Percentiles rank a stretch among this genome's conserved stretches.
Conservation (phyloP, 2,113 vertebrate genomes). For the Catagonus wagneri region DNA sequence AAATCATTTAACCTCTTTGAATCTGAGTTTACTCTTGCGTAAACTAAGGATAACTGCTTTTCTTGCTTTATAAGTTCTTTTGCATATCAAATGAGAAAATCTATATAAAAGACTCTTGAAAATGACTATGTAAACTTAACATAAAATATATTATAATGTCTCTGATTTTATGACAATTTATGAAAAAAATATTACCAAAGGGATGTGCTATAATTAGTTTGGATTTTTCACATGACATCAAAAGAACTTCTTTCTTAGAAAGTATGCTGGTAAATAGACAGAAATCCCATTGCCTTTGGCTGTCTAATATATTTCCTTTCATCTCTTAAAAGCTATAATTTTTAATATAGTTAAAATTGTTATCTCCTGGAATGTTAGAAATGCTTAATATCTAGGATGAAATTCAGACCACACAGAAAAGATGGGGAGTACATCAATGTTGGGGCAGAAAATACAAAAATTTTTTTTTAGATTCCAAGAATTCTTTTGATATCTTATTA, state of each 20-base stretch:
- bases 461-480: neutral
- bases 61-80: neutral
- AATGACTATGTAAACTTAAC: neutral
- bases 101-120: neutral
- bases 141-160: neutral
- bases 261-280: neutral
- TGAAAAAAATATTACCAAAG: neutral
- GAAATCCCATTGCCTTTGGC: neutral
- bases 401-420: conserved; percentile 42
- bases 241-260: conserved; percentile 44
- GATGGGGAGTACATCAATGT: conserved; percentile 28
- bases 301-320: neutral
- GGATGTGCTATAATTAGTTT: neutral
- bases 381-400: conserved; percentile 41
- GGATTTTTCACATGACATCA: neutral
- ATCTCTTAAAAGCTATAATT: neutral
- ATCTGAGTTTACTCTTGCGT: neutral
- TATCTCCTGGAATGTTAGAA: conserved; percentile 18
- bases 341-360: neutral
- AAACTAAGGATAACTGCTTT: neutral
- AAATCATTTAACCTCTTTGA: neutral
- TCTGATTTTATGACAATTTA: conserved; percentile 29
- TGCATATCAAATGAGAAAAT: neutral
- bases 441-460: neutral
- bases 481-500: conserved; percentile 61